A percentile compares a stretch with the other conserved stretches of the same genome.
Evolutionary conservation across 1,140 invertebrate genomes (phyloP).

Genomic region (Drosophila arawakana): DNA sequence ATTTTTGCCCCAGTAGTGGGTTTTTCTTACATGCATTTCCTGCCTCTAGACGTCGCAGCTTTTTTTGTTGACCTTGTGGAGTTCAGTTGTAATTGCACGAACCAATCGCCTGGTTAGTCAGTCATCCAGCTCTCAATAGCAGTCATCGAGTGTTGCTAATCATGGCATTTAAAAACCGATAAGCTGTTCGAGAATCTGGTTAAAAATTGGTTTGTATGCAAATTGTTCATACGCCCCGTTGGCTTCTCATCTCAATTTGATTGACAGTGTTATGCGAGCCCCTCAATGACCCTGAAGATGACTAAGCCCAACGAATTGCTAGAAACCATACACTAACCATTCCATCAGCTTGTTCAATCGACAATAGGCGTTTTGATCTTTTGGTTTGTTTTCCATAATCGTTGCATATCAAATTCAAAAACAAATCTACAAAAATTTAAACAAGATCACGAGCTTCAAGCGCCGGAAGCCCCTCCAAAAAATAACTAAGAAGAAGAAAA

Average conservation of each 20-base stretch:
- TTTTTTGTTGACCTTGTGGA: slow-evolving; percentile 50
- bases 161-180: slow-evolving; percentile 22
- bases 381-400: slow-evolving; percentile 61
- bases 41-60: slow-evolving; percentile 30
- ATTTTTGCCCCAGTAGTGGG: slow-evolving; percentile 62
- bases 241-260: slow-evolving; percentile 30
- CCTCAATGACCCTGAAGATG: slow-evolving; percentile 55
- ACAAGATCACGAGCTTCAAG: slow-evolving; percentile 50
- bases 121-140: slow-evolving; percentile 13
- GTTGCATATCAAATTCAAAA: slow-evolving; percentile 39
- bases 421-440: slow-evolving; percentile 47
- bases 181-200: slow-evolving; percentile 31
- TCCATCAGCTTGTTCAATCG: slow-evolving; percentile 30
- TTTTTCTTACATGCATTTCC: slow-evolving; percentile 69
- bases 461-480: slow-evolving; percentile 33
- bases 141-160: slow-evolving; percentile 49
- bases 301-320: slow-evolving; percentile 39
- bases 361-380: slow-evolving; percentile 55
- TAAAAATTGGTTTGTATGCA: slow-evolving; percentile 21
- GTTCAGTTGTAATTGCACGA: slow-evolving; percentile 59
- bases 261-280: slow-evolving; percentile 60
- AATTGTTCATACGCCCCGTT: slow-evolving; percentile 58
- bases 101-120: slow-evolving; percentile 35
- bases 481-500: not conserved
- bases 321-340: slow-evolving; percentile 26